Conservation (phyloP, 2,797 vertebrate genomes). For the Zalophus californianus region DNA sequence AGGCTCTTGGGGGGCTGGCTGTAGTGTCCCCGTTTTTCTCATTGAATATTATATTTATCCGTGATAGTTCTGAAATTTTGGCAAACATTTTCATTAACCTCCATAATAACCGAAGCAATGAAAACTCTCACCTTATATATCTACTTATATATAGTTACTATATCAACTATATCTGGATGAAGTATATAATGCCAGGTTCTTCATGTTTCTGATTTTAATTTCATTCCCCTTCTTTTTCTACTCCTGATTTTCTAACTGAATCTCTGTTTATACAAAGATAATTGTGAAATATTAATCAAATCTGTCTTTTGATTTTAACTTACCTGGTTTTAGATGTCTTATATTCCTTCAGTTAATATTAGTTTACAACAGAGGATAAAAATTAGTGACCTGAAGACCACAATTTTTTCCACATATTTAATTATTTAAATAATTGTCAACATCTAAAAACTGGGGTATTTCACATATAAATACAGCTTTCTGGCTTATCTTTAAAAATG, state of each 20-base stretch:
- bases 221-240: constrained; percentile 25
- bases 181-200: background rate
- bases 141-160: background rate
- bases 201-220: background rate
- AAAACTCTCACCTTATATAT: background rate
- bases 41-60: constrained; percentile 20
- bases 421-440: constrained; percentile 5
- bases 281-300: constrained; percentile 19
- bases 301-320: background rate
- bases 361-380: background rate
- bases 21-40: constrained; percentile 22
- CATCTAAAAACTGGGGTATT: background rate
- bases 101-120: background rate
- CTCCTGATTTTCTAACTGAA: constrained; percentile 3
- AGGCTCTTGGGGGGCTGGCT: background rate
- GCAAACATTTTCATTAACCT: constrained; percentile 23
- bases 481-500: background rate
- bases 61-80: background rate
- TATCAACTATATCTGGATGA: background rate
- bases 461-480: background rate
- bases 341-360: constrained; percentile 44
- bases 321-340: background rate
- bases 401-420: background rate
- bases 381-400: background rate
- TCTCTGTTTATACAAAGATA: background rate